Percentiles rank a stretch among this genome's conserved stretches.
Evolutionary conservation across 92 coral and sea anemone genomes (phyloP).

Genomic region (Bergia sp.): DNA sequence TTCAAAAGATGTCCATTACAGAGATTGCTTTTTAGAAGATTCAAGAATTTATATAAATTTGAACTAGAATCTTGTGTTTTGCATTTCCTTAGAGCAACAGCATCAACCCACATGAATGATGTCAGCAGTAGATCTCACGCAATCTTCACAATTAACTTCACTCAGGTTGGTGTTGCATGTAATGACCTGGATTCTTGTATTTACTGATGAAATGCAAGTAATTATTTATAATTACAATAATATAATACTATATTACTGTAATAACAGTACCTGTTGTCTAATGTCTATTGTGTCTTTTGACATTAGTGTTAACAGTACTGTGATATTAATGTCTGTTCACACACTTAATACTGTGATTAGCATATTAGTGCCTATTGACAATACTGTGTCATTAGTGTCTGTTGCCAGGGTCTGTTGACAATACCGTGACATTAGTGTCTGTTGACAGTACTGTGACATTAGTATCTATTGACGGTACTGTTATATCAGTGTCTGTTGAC

Average conservation of each 20-base stretch:
- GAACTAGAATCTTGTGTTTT: not conserved
- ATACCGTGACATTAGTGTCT: not conserved
- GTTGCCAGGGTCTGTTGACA: not conserved
- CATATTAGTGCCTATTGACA: not conserved
- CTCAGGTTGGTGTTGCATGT: constrained; percentile 71
- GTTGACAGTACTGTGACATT: not conserved
- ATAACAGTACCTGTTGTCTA: no score
- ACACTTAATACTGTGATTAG: no score
- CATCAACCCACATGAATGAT: constrained; percentile 97
- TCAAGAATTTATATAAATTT: no score
- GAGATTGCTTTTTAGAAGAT: no score
- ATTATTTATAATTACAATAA: no score
- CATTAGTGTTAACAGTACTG: not conserved
- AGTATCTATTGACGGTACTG: not conserved
- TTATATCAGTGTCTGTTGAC: no score
- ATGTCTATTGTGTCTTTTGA: not conserved
- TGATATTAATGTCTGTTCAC: not conserved
- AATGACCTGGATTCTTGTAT: not conserved
- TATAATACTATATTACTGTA: no score
- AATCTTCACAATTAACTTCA: constrained; percentile 94
- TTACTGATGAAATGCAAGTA: not conserved
- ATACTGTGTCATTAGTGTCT: not conserved
- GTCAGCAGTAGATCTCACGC: constrained; percentile 98
- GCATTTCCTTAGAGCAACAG: constrained; percentile 76
- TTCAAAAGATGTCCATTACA: no score